These are phyloP conservation scores for Cyclura pinguis DNA, from an alignment of 2,797 vertebrate genomes.

Conservation along the genomic window DNA sequence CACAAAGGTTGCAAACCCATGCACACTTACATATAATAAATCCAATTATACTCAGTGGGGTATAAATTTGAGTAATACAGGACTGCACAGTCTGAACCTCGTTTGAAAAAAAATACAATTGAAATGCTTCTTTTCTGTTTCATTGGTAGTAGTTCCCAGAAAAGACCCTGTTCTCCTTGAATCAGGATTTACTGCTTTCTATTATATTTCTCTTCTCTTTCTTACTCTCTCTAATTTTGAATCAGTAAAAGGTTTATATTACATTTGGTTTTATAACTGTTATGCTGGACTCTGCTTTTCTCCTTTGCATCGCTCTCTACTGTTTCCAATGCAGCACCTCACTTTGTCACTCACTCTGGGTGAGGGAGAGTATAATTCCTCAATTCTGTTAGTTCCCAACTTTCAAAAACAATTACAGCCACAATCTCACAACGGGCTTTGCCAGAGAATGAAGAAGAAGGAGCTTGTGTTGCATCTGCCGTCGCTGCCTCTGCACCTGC, in stretches of 20 bases:
- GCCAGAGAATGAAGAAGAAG: constrained; percentile 18
- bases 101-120: not conserved
- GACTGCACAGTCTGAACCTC: not conserved
- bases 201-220: not conserved
- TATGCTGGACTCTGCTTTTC: fast-evolving
- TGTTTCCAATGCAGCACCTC: not conserved
- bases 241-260: constrained; percentile 11
- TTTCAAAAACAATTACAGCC: constrained; percentile 18
- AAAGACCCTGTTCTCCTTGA: not conserved
- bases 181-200: fast-evolving
- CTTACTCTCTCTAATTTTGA: not conserved
- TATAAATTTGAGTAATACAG: not conserved
- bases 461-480: constrained; percentile 20
- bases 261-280: not conserved
- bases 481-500: constrained; percentile 19
- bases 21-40: not conserved
- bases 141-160: not conserved
- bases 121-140: not conserved
- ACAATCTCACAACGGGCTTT: not conserved
- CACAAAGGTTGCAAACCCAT: not conserved
- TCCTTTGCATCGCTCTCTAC: not conserved
- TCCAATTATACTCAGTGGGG: not conserved
- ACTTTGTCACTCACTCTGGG: not conserved
- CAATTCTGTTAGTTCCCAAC: constrained; percentile 7
- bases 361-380: not conserved